Evolutionary conservation across 2,888 invertebrate genomes (phyloP).

Genomic region (Meghimatium bilineatum): DNA sequence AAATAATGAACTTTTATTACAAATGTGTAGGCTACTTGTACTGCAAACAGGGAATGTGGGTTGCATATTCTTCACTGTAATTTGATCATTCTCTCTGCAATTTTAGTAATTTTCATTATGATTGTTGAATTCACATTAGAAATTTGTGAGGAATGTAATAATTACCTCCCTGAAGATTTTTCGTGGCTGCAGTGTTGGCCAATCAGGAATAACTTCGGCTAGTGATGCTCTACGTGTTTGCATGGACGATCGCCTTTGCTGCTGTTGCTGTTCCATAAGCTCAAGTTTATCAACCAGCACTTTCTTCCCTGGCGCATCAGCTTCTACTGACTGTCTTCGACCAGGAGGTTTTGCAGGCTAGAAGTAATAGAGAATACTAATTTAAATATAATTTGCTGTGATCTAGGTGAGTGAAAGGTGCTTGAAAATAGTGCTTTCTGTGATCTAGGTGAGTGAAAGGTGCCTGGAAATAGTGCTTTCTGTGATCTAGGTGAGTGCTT

Average conservation of each 20-base stretch:
- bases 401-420: not conserved
- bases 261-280: slow-evolving; percentile 59
- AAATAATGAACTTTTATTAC: too few species aligned
- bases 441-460: too few species aligned
- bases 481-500: too few species aligned
- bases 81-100: too few species aligned
- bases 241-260: slow-evolving; percentile 66
- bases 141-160: not conserved
- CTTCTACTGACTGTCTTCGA: slow-evolving; percentile 64
- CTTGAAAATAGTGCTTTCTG: too few species aligned
- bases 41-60: too few species aligned
- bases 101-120: too few species aligned
- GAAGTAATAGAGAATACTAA: not conserved
- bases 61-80: too few species aligned
- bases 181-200: slow-evolving; percentile 85
- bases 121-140: too few species aligned
- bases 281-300: slow-evolving; percentile 68
- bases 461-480: too few species aligned
- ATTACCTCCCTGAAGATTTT: slow-evolving; percentile 70
- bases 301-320: slow-evolving; percentile 61
- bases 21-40: too few species aligned
- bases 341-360: slow-evolving; percentile 30
- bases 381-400: not conserved
- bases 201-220: slow-evolving; percentile 94
- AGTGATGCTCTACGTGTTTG: slow-evolving; percentile 70